Evolutionary conservation across 2,797 vertebrate genomes (phyloP), one percentile per base, ranked within the genome.

Genomic region (Eutrigla gurnardus): DNA sequence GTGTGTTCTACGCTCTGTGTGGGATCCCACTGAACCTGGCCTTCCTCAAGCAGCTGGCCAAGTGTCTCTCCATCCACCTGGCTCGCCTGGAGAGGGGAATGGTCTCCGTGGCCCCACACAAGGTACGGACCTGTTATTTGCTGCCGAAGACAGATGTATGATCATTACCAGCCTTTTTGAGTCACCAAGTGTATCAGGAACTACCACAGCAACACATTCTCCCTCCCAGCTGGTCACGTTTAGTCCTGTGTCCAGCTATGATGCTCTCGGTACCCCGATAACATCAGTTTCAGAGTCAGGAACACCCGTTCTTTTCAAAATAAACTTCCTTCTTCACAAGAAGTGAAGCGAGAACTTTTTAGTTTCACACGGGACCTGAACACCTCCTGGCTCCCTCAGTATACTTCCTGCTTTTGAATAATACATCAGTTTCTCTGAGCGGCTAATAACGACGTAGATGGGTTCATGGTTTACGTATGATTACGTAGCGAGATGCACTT

Each of bases 1-100:
- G 97, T 78, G 96, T 98, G 59, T 96, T 98, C 86, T 98, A 97
- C 2, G 96, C 97, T 0, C 91, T 98, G 18, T 95, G 97, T 35
- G 96, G 97, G 42, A 96, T 98, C 55, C 97, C 97, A 0, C 94
- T 98, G 70, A 98, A 97, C 39, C 85, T 98, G 82, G 84, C 93
- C 55, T 98, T 98, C 89, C 95, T 98, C 63, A 97, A 96, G 85
- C 96, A 96, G 81, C 79, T 98, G 65, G 96, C 95, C 8, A 96
- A 95, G 74, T 96, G 93, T 63, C 93, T 98, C 65, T 95, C 86
- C 6, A 47, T 92, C 82, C 93, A 96, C 71, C 89, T 96, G 82
- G 88, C 95, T n/a, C 89, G 83, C 5, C 77, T 96, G 54, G 94
- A 97, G 89, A 93, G 88, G 84, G 96, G 95, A 80, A 90, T 95